These are phyloP conservation scores for Diarsia dahlii DNA, from an alignment of 2,888 invertebrate species.

Conservation along the genomic window DNA sequence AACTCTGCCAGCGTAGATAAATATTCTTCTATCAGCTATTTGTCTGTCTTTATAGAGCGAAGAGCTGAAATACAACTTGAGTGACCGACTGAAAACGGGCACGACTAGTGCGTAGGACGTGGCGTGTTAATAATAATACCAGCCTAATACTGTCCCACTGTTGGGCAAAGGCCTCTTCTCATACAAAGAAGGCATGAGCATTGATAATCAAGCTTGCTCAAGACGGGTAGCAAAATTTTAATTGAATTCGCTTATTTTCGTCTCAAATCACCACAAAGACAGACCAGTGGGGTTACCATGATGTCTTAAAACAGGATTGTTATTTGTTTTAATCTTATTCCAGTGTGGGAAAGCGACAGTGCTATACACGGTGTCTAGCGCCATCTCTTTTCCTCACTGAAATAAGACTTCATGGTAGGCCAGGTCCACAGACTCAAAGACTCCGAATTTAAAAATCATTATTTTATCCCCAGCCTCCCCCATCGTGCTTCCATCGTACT, in stretches of 20 bases:
- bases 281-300: not conserved
- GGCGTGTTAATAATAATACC: not conserved
- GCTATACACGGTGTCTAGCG: no score
- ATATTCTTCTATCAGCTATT: no score
- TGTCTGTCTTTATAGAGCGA: not conserved
- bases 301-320: no score
- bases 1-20: no score
- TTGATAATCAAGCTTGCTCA: no score
- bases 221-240: no score
- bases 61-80: not conserved
- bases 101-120: no score
- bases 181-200: not conserved
- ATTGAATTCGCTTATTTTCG: not conserved
- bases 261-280: not conserved
- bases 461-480: slow-evolving; percentile 53
- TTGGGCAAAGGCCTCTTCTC: not conserved
- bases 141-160: not conserved
- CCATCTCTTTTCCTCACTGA: no score
- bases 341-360: no score
- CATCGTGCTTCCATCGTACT: slow-evolving; percentile 69
- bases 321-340: no score
- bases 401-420: no score
- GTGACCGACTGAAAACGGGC: not conserved
- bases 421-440: not conserved
- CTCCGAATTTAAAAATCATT: not conserved